Conservation (phyloP, 2,113 vertebrate species). For the Mirounga angustirostris region DNA sequence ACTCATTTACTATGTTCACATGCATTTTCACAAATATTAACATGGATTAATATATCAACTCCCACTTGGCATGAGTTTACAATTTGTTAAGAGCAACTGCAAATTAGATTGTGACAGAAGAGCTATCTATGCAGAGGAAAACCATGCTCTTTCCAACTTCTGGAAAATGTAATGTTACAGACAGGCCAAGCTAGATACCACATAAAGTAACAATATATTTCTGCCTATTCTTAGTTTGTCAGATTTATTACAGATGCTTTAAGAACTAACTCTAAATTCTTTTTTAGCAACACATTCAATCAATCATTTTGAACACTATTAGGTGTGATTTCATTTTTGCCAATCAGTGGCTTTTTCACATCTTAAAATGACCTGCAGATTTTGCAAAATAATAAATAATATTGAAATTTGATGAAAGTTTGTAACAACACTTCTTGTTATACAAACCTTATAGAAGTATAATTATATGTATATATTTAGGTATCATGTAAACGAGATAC, state of each 20-base stretch:
- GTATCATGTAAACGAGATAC: constrained; percentile 60
- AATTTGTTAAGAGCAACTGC: constrained; percentile 61
- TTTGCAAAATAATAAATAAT: not conserved
- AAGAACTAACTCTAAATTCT: constrained; percentile 15
- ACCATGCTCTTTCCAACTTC: constrained; percentile 38
- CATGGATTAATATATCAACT: constrained; percentile 69
- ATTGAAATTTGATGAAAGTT: constrained; percentile 30
- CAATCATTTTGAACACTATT: not conserved
- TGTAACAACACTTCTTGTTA: constrained; percentile 35
- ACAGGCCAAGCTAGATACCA: constrained; percentile 35
- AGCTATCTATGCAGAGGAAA: constrained; percentile 50
- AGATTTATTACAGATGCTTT: not conserved
- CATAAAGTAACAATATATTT: not conserved
- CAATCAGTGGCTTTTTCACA: not conserved
- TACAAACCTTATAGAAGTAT: not conserved
- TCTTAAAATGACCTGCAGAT: constrained; percentile 7
- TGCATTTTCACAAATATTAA: constrained; percentile 64
- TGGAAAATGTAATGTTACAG: constrained; percentile 51
- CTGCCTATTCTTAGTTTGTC: constrained; percentile 4
- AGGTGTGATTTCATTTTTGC: not conserved
- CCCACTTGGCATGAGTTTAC: constrained; percentile 56
- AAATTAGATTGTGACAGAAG: constrained; percentile 63
- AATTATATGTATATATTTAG: constrained; percentile 58
- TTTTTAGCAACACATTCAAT: not conserved
- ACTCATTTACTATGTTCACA: constrained; percentile 47